These are phyloP conservation scores for Incurvaria masculella DNA, from an alignment of 2,888 invertebrate species.

Conservation along the genomic window DNA sequence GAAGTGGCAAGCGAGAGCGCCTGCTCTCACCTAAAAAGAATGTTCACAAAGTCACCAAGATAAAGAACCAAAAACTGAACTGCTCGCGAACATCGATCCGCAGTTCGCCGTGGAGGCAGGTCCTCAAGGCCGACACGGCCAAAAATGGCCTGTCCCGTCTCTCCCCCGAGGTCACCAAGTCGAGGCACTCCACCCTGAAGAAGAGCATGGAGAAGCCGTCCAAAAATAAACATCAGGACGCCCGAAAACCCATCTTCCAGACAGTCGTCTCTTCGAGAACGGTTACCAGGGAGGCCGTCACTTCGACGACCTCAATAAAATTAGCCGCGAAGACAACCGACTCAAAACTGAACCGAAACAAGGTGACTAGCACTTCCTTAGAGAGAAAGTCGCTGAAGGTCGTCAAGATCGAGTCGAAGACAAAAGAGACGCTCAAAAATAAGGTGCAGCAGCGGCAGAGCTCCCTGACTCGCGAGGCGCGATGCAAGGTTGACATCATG, in stretches of 20 bases:
- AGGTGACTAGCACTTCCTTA: background rate
- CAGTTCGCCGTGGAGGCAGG: slow-evolving; percentile 35
- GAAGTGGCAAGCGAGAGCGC: slow-evolving; percentile 63
- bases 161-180: slow-evolving; percentile 29
- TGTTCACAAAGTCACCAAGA: slow-evolving; percentile 28
- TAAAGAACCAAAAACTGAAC: slow-evolving; percentile 29
- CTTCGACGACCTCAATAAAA: slow-evolving; percentile 29
- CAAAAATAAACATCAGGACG: slow-evolving; percentile 27
- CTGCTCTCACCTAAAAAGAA: slow-evolving; percentile 44
- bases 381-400: slow-evolving; percentile 20
- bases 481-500: slow-evolving; percentile 32
- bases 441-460: slow-evolving; percentile 42
- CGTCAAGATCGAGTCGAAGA: slow-evolving; percentile 26
- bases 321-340: slow-evolving; percentile 21
- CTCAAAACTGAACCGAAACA: slow-evolving; percentile 25
- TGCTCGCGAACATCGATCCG: slow-evolving; percentile 27
- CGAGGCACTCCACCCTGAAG: slow-evolving; percentile 18
- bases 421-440: slow-evolving; percentile 35
- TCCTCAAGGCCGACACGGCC: slow-evolving; percentile 29
- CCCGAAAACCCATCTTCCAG: slow-evolving; percentile 46
- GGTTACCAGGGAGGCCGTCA: slow-evolving; percentile 31
- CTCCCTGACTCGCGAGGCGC: slow-evolving; percentile 38
- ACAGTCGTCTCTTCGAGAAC: slow-evolving; percentile 36
- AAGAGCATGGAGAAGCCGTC: slow-evolving; percentile 39
- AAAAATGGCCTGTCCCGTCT: slow-evolving; percentile 36